Percentiles rank a stretch among this genome's conserved stretches.
phyloP scores from a whole-genome alignment of 92 coral and sea anemone genomes.

The Porites rus region DNA sequence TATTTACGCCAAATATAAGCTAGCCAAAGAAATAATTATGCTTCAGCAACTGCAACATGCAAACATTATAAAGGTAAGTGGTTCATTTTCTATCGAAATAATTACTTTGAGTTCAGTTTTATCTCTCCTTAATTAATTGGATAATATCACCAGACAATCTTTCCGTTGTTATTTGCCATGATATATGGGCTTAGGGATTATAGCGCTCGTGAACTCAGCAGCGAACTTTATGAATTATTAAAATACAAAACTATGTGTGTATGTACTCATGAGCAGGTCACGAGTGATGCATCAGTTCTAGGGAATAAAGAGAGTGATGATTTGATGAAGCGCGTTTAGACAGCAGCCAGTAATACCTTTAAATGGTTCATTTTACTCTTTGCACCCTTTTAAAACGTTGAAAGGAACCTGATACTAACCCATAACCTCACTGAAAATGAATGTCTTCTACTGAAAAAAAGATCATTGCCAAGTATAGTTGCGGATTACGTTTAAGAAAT shows the following conservation, averaged over 20 bases:
- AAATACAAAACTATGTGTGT: too few relatives aligned
- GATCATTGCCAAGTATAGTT: too few relatives aligned
- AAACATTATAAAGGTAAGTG: conserved; percentile 86
- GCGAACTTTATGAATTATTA: too few relatives aligned
- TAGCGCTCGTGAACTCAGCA: too few relatives aligned
- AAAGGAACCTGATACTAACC: conserved; percentile 11
- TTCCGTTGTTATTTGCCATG: background rate
- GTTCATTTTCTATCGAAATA: background rate
- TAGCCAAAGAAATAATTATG: conserved; percentile 89
- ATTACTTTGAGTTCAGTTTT: background rate
- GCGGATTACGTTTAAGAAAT: too few relatives aligned
- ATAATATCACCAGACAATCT: background rate
- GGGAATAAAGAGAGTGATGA: too few relatives aligned
- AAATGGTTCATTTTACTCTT: conserved; percentile 1
- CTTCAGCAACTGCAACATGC: conserved; percentile 85
- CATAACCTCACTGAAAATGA: background rate
- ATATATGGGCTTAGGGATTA: too few relatives aligned
- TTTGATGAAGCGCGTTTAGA: background rate
- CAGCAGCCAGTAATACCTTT: conserved; percentile 18
- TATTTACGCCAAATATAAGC: conserved; percentile 83
- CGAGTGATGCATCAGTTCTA: too few relatives aligned
- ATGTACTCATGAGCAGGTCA: too few relatives aligned
- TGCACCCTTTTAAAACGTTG: conserved; percentile 7
- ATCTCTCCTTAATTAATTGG: background rate
- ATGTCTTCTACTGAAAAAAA: background rate